Base-by-base conservation (phyloP, 2,113 vertebrate genomes). In the pig (Sus scrofa) region DNA sequence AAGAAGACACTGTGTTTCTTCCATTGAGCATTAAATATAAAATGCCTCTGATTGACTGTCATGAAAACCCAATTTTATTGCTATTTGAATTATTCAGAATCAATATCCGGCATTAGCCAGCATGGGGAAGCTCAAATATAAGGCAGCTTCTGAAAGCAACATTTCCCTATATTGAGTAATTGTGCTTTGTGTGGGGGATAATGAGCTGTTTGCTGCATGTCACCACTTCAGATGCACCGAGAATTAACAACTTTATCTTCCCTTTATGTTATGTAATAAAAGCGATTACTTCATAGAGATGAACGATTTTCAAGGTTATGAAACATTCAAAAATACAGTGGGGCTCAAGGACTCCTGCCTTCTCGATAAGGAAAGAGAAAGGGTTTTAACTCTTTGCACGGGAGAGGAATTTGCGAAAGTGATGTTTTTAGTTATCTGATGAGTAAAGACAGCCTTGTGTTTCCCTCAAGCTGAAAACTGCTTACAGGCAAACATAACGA, bases 51-150 rank as follows among this genome's bases (percentile, higher is more conserved):
- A 98, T 93, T 98, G 98, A 98, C 98, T 98, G 98, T 97, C 98
- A 98, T 97, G 98, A 98, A 98, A 98, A 98, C 94, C 96, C 98
- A 98, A 98, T 98, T 98, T 98, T 98, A 99, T 98, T 98, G 98
- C 96, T 93, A 98, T 98, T 97, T 99, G 98, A 99, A 98, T 99
- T 99, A 98, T 99, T 99, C 98, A 98, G 89, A 98, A 99, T 99
- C 99, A 98, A 99, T 99, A 99, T 89, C 73, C 81, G 52, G 96
- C 98, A 98, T 98, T 97, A 98, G 95, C 92, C 96, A 86, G 94
- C 96, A 91, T 79, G 96, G 89, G 79, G 81, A 98, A 98, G 91
- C 86, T 78, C 96, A 92, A 62, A 92, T 96, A 96, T 88, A 94
- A 90, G 96, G 91, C 97, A 85, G 95, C 32, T n/a, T 83, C 85